A percentile compares a stretch with the other conserved stretches of the same genome.
phyloP scores from a whole-genome alignment of 2,888 invertebrate species.

The Rapana venosa region DNA sequence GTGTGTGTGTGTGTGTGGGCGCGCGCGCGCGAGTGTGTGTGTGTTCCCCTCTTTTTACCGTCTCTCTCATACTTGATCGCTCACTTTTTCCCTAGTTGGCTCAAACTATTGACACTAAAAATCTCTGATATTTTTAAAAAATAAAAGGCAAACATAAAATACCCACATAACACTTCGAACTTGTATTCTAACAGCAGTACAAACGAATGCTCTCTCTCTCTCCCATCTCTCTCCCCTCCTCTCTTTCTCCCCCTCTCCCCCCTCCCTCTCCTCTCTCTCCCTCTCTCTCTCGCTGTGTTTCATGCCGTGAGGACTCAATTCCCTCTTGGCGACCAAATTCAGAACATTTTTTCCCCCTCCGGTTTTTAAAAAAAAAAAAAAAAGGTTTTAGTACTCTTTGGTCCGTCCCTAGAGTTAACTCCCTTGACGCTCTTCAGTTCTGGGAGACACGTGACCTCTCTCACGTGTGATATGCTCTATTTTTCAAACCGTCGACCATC shows the following conservation, averaged over 20 bases:
- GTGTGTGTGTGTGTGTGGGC: no score
- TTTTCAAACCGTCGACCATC: conserved; percentile 19
- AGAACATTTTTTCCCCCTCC: not conserved
- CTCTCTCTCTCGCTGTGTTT: not conserved
- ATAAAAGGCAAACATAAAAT: no score
- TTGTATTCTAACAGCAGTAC: no score
- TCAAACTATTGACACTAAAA: no score
- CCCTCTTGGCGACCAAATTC: not conserved
- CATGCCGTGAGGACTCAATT: not conserved
- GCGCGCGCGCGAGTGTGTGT: no score
- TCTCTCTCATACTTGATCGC: no score
- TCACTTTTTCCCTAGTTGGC: not conserved
- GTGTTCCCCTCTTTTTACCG: no score
- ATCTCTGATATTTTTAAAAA: no score
- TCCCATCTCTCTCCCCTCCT: not conserved
- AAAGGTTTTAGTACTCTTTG: not conserved
- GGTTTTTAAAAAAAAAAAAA: no score
- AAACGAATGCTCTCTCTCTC: not conserved
- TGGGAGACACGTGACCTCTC: conserved; percentile 26
- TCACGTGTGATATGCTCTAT: conserved; percentile 26
- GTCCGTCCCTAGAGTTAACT: not conserved
- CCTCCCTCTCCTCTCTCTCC: not conserved
- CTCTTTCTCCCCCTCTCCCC: not conserved
- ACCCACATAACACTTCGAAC: no score
- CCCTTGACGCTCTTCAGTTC: conserved; percentile 19